These are phyloP conservation scores for Mola mola DNA, from an alignment of 2,113 vertebrate species.

Conservation along the genomic window DNA sequence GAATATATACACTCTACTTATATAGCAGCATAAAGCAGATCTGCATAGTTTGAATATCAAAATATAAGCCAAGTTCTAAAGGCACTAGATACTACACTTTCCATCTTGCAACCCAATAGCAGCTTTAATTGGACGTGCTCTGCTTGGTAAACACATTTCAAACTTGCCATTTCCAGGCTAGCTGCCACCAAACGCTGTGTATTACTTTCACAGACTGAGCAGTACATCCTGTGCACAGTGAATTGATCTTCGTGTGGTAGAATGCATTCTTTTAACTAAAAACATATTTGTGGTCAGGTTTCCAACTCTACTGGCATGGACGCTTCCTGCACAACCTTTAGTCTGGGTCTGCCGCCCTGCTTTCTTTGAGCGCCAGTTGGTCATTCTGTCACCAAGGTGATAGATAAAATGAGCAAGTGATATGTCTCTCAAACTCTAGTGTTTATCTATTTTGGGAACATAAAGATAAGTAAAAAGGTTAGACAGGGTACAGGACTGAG, in stretches of 20 bases:
- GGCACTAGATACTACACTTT: not conserved
- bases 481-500: slow-evolving; percentile 8
- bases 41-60: too few relatives aligned
- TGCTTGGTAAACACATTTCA: not conserved
- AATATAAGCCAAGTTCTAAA: too few relatives aligned
- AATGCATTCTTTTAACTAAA: too few relatives aligned
- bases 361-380: slow-evolving; percentile 20
- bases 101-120: not conserved
- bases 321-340: not conserved
- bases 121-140: not conserved
- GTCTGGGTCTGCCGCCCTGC: not conserved
- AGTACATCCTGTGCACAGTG: not conserved
- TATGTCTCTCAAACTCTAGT: slow-evolving; percentile 21
- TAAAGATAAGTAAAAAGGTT: slow-evolving; percentile 32
- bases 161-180: not conserved
- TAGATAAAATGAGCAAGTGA: slow-evolving; percentile 28
- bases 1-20: too few relatives aligned
- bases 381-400: slow-evolving; percentile 35
- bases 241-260: too few relatives aligned
- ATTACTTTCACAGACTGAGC: not conserved
- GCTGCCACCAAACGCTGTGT: not conserved
- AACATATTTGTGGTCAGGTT: too few relatives aligned
- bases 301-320: too few relatives aligned
- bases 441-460: slow-evolving; percentile 37
- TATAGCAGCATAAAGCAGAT: too few relatives aligned